Percentiles rank a stretch among this genome's conserved stretches.
Evolutionary conservation across 2,888 invertebrate species (phyloP).

Genomic region (Pherbina coryleti): DNA sequence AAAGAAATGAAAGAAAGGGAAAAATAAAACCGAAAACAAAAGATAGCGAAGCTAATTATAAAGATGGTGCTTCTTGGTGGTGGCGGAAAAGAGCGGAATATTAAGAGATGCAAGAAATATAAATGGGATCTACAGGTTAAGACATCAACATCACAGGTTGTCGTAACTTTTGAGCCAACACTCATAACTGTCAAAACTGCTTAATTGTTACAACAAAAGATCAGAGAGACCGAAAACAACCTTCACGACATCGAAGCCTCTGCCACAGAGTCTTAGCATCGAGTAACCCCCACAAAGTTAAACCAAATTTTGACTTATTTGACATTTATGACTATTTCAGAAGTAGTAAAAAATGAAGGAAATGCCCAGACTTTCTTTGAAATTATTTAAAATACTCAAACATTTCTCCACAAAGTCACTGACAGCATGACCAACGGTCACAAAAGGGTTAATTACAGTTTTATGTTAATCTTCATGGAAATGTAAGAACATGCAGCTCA

Average conservation of each 20-base stretch:
- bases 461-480: conserved; percentile 16
- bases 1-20: not conserved
- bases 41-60: not conserved
- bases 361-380: not conserved
- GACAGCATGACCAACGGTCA: conserved; percentile 14
- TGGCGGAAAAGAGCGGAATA: not conserved
- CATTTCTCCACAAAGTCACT: conserved; percentile 34
- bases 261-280: not conserved
- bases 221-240: conserved; percentile 24
- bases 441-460: conserved; percentile 31
- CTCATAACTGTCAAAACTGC: conserved; percentile 35
- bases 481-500: too few relatives aligned
- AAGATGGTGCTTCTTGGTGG: too few relatives aligned
- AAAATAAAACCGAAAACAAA: not conserved
- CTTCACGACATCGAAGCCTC: not conserved
- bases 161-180: conserved; percentile 2
- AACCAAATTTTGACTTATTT: conserved; percentile 52
- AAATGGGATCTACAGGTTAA: not conserved
- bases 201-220: conserved; percentile 37
- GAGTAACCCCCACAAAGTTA: conserved; percentile 36
- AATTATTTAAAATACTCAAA: not conserved
- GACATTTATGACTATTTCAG: conserved; percentile 45
- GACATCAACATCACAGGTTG: not conserved
- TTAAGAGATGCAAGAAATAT: not conserved
- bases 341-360: not conserved